A percentile compares a stretch with the other conserved stretches of the same genome.
These are phyloP conservation scores for Phocoena sinus DNA, from an alignment of 2,113 vertebrate species.

Conservation along the genomic window DNA sequence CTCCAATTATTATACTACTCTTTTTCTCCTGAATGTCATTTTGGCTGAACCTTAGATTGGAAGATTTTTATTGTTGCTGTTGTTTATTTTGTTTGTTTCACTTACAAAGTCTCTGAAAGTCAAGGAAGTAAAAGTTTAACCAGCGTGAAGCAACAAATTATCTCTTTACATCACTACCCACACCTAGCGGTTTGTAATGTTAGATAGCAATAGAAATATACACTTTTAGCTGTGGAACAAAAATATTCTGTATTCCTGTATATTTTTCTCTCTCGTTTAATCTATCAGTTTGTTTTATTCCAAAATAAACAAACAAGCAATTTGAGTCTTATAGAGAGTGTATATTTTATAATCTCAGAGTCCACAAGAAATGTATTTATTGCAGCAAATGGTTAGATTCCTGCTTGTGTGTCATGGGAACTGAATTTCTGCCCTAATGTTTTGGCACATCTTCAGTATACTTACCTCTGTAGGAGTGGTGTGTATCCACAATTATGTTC, in stretches of 20 bases:
- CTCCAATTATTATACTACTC: background rate
- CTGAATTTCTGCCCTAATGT: conserved; percentile 59
- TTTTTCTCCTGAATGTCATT: background rate
- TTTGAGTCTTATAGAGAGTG: background rate
- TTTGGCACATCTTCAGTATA: conserved; percentile 67
- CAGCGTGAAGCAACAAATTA: background rate
- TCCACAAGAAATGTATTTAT: conserved; percentile 48
- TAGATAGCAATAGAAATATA: background rate
- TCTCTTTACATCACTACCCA: background rate
- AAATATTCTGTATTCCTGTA: background rate
- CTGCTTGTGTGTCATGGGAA: conserved; percentile 50
- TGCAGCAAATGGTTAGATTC: conserved; percentile 47
- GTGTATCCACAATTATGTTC: conserved; percentile 68
- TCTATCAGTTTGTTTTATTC: conserved; percentile 14
- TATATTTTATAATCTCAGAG: conserved; percentile 17
- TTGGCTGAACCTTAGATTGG: background rate
- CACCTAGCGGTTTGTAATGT: background rate
- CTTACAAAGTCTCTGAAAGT: background rate
- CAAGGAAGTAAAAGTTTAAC: background rate
- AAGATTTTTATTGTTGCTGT: background rate
- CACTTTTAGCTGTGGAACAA: background rate
- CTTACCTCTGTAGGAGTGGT: conserved; percentile 70
- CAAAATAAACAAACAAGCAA: conserved; percentile 53
- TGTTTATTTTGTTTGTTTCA: background rate
- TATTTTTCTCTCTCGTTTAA: background rate